Evolutionary conservation across 2,113 vertebrate genomes (phyloP), one percentile per base, ranked within the genome.

Genomic region (Rhabdornis inornatus): DNA sequence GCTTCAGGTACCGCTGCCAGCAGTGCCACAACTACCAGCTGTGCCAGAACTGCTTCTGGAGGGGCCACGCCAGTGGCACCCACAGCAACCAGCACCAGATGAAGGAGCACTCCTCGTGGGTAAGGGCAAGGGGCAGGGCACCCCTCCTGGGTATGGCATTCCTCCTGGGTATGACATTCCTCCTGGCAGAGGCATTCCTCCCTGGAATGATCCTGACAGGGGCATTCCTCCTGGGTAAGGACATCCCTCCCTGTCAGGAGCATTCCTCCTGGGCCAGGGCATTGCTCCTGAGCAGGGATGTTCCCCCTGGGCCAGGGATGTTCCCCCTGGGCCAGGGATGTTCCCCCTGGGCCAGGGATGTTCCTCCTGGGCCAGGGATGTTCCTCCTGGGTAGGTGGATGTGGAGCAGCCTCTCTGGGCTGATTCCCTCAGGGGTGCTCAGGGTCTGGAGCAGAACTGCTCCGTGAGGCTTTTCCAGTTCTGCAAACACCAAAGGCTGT

Each of bases 41-140:
- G 90, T 99, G 99, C 94, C 99, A 99, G 86, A 99, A 96, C 96
- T 99, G 99, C 97, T 99, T 99, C 95, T 99, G 99, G 99, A 98
- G 99, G 1, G 99, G 99, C 91, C 99, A 99, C 59, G 99, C 99
- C 68, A 99, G 97, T 19, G 99, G 99, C 80, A 97, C 99, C 66
- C 99, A 99, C 92, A 99, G 99, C 99, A 99, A 99, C 98, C 99
- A 99, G 95, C 99, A 99, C 96, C 99, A 99, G 98, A 99, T 99
- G 99, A 99, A 99, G 98, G 99, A 99, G 97, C 99, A 99, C 83
- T 99, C 99, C 8, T 99, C n/a, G 0, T 47, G 64, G 64, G 23
- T 1, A 4, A 7, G 33, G 65, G 3, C 16, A 11, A 3, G 31
- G 42, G 15, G 2, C 17, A 55, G 55, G 55, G 31, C 19, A 56